Evolutionary conservation across 2,797 vertebrate genomes (phyloP).

Genomic region (Bucorvus abyssinicus): DNA sequence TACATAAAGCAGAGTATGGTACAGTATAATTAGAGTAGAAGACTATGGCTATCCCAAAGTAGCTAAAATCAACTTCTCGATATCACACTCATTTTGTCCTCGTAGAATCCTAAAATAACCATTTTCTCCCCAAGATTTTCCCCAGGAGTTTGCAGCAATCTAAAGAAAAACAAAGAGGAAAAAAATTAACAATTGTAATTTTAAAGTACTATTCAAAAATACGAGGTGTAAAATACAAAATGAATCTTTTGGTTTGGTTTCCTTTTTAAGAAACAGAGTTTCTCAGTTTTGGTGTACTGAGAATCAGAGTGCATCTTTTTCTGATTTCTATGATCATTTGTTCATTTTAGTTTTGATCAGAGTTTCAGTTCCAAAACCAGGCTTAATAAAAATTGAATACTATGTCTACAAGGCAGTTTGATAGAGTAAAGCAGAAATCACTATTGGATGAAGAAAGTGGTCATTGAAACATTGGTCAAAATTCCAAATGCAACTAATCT

Average conservation of each 20-base stretch:
- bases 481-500: background rate
- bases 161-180: conserved; percentile 30
- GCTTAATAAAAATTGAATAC: background rate
- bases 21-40: background rate
- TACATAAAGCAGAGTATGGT: background rate
- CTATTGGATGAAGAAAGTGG: background rate
- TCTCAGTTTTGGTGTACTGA: background rate
- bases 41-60: conserved; percentile 62
- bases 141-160: conserved; percentile 81
- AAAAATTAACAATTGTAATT: background rate
- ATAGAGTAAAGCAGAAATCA: background rate
- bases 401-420: background rate
- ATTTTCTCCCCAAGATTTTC: conserved; percentile 80
- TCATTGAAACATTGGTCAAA: background rate
- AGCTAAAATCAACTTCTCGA: conserved; percentile 78
- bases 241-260: background rate
- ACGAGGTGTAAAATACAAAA: background rate
- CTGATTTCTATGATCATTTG: background rate
- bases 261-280: background rate
- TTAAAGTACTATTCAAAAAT: background rate
- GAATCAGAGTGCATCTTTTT: background rate
- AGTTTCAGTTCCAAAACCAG: background rate
- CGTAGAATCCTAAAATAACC: conserved; percentile 80
- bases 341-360: background rate
- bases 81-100: conserved; percentile 80